Evolutionary conservation across 2,888 invertebrate species (phyloP).

Genomic region (Crematogaster levior): DNA sequence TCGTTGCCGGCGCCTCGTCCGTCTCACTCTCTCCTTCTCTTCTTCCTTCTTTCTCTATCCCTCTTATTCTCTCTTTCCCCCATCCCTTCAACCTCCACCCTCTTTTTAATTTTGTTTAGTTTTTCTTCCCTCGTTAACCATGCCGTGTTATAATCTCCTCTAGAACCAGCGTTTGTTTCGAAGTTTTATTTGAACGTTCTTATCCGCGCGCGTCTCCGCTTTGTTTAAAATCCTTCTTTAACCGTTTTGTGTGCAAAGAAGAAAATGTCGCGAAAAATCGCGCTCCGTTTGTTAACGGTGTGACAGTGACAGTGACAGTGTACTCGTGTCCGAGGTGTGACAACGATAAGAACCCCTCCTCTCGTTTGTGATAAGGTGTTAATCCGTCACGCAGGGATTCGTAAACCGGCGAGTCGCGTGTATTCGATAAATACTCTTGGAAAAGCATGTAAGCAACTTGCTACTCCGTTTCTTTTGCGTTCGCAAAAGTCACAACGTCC

Average conservation of each 20-base stretch:
- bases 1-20: constrained; percentile 71
- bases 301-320: constrained; percentile 40
- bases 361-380: constrained; percentile 13
- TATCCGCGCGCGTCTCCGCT: background rate
- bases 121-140: constrained; percentile 19
- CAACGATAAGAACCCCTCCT: background rate
- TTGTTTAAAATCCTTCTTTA: background rate
- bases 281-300: constrained; percentile 6
- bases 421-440: background rate
- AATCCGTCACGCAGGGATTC: background rate
- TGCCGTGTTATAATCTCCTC: background rate
- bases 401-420: background rate
- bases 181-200: constrained; percentile 17
- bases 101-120: background rate
- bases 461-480: background rate
- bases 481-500: background rate
- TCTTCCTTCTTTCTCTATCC: background rate
- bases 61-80: background rate
- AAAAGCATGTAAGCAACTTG: background rate
- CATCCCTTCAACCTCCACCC: too few relatives aligned
- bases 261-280: constrained; percentile 19
- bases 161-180: background rate
- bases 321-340: constrained; percentile 9
- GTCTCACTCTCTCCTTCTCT: constrained; percentile 55
- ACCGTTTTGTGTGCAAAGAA: background rate